phyloP scores from a whole-genome alignment of 2,113 vertebrate genomes.

The Ailuropoda melanoleuca region DNA sequence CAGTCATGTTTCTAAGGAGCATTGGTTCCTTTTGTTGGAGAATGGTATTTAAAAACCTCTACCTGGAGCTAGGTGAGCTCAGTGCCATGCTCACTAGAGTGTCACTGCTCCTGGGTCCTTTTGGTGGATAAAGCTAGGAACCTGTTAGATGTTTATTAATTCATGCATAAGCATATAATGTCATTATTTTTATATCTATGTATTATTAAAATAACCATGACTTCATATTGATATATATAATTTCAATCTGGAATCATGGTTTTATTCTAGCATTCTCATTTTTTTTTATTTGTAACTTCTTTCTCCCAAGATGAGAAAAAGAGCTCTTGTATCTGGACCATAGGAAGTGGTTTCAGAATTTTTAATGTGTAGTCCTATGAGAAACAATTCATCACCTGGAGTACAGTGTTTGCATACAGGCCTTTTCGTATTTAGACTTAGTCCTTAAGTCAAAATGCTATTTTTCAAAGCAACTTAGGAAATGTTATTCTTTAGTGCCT shows the following conservation, averaged over 20 bases:
- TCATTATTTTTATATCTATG: background rate
- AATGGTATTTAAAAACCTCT: background rate
- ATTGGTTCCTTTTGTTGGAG: background rate
- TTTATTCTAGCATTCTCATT: background rate
- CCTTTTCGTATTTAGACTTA: background rate
- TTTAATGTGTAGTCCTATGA: background rate
- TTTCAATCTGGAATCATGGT: background rate
- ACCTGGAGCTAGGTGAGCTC: background rate
- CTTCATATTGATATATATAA: background rate
- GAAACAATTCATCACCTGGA: background rate
- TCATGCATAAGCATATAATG: background rate
- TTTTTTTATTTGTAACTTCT: background rate
- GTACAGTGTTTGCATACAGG: background rate
- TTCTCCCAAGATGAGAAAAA: background rate
- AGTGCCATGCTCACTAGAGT: background rate
- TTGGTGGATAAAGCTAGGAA: background rate
- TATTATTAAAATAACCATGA: background rate
- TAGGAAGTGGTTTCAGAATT: background rate
- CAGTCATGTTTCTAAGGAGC: background rate
- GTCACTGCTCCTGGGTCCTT: background rate
- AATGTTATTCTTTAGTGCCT: background rate
- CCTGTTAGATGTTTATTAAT: background rate
- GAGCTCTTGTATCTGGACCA: background rate
- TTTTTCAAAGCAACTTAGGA: background rate
- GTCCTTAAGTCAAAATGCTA: background rate